Evolutionary conservation across 1,140 invertebrate species (phyloP), one percentile per base, ranked within the genome.

Genomic region (Glossosoma conforme): DNA sequence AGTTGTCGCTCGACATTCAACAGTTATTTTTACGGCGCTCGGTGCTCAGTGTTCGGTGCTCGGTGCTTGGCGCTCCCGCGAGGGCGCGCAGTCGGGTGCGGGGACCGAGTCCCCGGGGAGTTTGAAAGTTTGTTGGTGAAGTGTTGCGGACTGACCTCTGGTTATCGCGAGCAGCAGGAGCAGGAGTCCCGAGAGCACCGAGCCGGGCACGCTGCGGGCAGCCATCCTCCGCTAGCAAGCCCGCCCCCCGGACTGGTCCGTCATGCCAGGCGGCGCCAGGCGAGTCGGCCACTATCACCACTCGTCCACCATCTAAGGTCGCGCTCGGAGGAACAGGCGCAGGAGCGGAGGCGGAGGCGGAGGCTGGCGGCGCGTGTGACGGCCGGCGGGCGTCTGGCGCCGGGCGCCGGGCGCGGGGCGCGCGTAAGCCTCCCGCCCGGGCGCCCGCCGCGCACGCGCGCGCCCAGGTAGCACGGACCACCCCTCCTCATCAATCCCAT

Each of bases 291-390:
- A 42, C 42, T 35, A 32, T 30, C 19, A 37, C 35, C 22, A 47
- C 33, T 21, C 17, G 45, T 15, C 20, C 51, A 54, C 44, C 68
- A 68, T 66, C 69, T 65, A 66, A 62, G 56, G 67, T 62, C 60
- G 69, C 60, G 60, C 62, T 64, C 59, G 66, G 62, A 60, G 67
- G 62, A 62, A 65, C 64, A 65, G 60, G 65, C 65, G 68, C 64
- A 54, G 61, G 62, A 67, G 59, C 60, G 67, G 52, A 54, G 61
- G 61, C n/a, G 63, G 61, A 62, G 66, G 65, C 67, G 68, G 67
- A 67, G 67, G 65, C 70, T 62, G 65, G 61, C 65, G 59, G 62
- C 68, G 64, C 65, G 62, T 63, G 61, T 68, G 65, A 64, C 66
- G 64, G 65, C 61, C 65, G 63, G 63, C 66, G 64, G 69, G 67